These are phyloP conservation scores for Myiagra hebetior DNA, from an alignment of 2,113 vertebrate genomes.

Conservation along the genomic window DNA sequence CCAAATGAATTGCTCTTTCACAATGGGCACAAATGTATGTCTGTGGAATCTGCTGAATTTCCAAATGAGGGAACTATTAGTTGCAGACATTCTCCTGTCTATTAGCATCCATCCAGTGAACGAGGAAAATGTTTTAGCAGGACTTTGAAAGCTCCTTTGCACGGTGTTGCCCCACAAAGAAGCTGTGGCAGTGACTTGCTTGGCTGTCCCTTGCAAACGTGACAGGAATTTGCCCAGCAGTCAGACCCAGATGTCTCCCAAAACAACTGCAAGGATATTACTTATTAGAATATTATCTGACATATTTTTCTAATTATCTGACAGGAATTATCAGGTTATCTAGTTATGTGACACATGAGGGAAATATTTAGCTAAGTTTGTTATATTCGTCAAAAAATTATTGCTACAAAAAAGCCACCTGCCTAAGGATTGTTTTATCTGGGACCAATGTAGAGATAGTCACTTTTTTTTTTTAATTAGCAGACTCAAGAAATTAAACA, in stretches of 20 bases:
- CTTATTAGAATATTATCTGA: background rate
- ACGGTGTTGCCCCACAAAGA: background rate
- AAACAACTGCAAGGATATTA: background rate
- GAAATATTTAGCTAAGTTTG: background rate
- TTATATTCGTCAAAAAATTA: background rate
- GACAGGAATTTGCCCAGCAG: background rate
- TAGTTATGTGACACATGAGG: background rate
- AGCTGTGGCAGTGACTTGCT: background rate
- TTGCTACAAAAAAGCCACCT: accelerated
- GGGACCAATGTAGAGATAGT: no score
- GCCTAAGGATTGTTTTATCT: background rate
- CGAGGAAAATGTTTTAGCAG: background rate
- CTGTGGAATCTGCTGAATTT: background rate
- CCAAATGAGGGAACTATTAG: background rate
- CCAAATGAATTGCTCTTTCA: conserved; percentile 7
- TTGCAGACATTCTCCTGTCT: background rate
- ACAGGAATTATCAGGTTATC: background rate
- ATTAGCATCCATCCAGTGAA: background rate
- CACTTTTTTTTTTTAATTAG: background rate
- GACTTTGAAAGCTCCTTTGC: background rate
- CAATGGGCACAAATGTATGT: background rate
- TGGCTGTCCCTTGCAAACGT: background rate
- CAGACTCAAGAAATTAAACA: background rate
- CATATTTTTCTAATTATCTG: background rate
- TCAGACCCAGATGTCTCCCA: background rate